Evolutionary conservation across 2,888 invertebrate genomes (phyloP).

Genomic region (Hedychridium roseum): DNA sequence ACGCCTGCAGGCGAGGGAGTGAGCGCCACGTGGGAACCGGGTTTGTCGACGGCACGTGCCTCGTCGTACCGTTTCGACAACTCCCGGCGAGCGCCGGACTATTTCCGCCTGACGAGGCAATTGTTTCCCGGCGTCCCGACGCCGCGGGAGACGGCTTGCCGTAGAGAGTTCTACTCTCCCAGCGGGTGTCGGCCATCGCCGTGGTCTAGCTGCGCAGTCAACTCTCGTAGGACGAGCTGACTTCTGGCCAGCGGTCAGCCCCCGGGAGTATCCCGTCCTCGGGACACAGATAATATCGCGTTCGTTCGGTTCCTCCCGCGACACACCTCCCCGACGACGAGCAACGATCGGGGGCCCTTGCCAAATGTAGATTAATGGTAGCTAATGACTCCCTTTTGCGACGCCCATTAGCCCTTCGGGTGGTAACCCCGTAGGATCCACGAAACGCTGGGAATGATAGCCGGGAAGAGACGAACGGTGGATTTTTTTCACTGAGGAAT

Average conservation of each 20-base stretch:
- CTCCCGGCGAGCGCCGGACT: slow-evolving; percentile 52
- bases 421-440: no score
- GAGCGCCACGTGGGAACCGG: slow-evolving; percentile 32
- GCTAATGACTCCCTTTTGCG: no score
- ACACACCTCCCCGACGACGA: no score
- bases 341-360: no score
- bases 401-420: no score
- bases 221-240: slow-evolving; percentile 8
- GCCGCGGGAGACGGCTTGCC: slow-evolving; percentile 50
- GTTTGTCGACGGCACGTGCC: slow-evolving; percentile 53
- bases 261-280: not conserved
- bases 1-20: not conserved
- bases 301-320: no score
- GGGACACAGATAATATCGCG: no score
- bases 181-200: slow-evolving; percentile 47
- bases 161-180: slow-evolving; percentile 39
- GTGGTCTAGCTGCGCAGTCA: slow-evolving; percentile 32
- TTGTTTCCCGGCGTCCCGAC: slow-evolving; percentile 46
- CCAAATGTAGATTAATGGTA: no score
- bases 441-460: no score
- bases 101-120: slow-evolving; percentile 58
- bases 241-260: not conserved
- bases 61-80: slow-evolving; percentile 38
- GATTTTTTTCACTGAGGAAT: no score
- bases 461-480: no score